These are phyloP conservation scores for Labeo calbasu DNA, from an alignment of 2,797 vertebrate genomes.

Conservation along the genomic window DNA sequence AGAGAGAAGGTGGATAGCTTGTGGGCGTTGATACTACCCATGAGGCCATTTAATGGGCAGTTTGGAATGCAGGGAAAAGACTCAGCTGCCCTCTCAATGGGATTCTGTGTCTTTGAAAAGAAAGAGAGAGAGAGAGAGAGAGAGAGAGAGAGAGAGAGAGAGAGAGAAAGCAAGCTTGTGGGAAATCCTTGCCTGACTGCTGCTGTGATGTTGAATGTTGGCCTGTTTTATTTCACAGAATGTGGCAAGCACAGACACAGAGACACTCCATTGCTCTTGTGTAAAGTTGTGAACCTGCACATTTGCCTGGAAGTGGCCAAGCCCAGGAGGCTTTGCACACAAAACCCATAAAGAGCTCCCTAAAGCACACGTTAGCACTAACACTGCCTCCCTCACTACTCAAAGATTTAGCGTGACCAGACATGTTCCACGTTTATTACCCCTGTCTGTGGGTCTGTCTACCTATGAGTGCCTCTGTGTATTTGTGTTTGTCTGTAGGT, in stretches of 20 bases:
- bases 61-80: conserved; percentile 69
- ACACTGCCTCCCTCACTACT: conserved; percentile 47
- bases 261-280: conserved; percentile 42
- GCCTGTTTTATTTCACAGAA: conserved; percentile 60
- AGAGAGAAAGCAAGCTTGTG: conserved; percentile 43
- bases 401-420: conserved; percentile 53
- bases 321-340: conserved; percentile 60
- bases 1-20: conserved; percentile 45
- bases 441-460: conserved; percentile 35
- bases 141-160: conserved; percentile 25
- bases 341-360: conserved; percentile 60
- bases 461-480: conserved; percentile 8
- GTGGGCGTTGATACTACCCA: conserved; percentile 66
- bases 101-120: conserved; percentile 63
- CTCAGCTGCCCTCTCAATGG: conserved; percentile 62
- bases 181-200: conserved; percentile 60
- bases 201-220: conserved; percentile 57
- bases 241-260: conserved; percentile 41
- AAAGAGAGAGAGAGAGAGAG: conserved; percentile 12
- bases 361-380: conserved; percentile 54
- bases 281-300: conserved; percentile 53
- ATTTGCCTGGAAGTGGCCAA: conserved; percentile 55
- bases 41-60: conserved; percentile 74
- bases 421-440: conserved; percentile 53
- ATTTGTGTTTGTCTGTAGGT: conserved; percentile 39